Evolutionary conservation across 1,140 invertebrate species (phyloP).

Genomic region (Nephotettix cincticeps): DNA sequence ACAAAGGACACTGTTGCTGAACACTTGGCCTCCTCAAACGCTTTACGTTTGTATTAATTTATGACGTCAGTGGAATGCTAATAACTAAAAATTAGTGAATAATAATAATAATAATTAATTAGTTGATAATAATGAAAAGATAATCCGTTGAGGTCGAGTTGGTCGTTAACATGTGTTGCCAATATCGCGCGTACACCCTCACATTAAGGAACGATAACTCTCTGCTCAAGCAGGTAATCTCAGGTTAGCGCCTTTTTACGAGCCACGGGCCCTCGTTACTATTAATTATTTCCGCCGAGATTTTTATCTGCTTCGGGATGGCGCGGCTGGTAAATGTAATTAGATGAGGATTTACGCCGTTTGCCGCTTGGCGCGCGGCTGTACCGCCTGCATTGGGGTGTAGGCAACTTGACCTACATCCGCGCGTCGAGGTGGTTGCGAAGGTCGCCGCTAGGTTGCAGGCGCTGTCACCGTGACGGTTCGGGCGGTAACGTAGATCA

Average conservation of each 20-base stretch:
- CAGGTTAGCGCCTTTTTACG: slow-evolving; percentile 3
- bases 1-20: too few relatives aligned
- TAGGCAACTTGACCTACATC: background rate
- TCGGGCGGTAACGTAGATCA: too few relatives aligned
- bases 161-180: too few relatives aligned
- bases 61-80: too few relatives aligned
- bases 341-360: background rate
- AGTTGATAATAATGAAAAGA: too few relatives aligned
- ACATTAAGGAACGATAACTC: background rate
- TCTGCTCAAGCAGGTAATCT: background rate
- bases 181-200: too few relatives aligned
- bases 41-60: too few relatives aligned
- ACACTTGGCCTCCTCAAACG: too few relatives aligned
- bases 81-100: too few relatives aligned
- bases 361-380: background rate
- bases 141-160: too few relatives aligned
- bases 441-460: background rate
- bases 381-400: background rate
- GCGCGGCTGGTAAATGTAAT: background rate
- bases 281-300: background rate
- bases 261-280: background rate
- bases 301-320: background rate
- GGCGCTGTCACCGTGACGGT: background rate
- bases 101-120: too few relatives aligned
- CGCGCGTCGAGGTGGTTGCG: background rate